These are phyloP conservation scores for Chrysolina americana DNA, from an alignment of 2,888 invertebrate genomes.

Conservation along the genomic window DNA sequence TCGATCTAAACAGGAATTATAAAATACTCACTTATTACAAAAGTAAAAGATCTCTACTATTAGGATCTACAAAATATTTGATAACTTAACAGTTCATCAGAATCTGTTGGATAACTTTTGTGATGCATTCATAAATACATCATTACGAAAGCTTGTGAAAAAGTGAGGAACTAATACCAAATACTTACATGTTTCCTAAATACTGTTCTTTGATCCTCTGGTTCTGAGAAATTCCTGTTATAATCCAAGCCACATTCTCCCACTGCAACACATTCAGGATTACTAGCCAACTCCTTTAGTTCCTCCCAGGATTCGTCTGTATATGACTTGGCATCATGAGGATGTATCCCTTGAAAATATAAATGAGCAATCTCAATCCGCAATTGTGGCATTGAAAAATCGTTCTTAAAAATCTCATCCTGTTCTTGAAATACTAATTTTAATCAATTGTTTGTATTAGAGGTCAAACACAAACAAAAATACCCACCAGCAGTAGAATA, in stretches of 20 bases:
- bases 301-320: slow-evolving; percentile 85
- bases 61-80: no score
- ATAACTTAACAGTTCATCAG: no score
- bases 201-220: slow-evolving; percentile 86
- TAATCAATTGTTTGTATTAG: neutral
- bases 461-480: slow-evolving; percentile 2
- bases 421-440: no score
- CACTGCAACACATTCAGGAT: slow-evolving; percentile 92
- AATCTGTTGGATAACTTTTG: neutral
- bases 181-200: slow-evolving; percentile 85
- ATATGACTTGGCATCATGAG: slow-evolving; percentile 93
- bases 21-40: neutral
- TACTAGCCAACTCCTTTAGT: slow-evolving; percentile 81
- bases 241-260: slow-evolving; percentile 97
- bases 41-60: neutral
- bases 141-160: neutral
- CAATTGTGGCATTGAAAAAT: no score
- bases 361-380: neutral
- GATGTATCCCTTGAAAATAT: slow-evolving; percentile 81
- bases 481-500: slow-evolving; percentile 88
- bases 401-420: no score
- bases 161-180: neutral
- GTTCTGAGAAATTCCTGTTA: slow-evolving; percentile 94
- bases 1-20: slow-evolving; percentile 74
- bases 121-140: neutral